Evolutionary conservation across 2,113 vertebrate species (phyloP).

Genomic region (Dromiciops gliroides): DNA sequence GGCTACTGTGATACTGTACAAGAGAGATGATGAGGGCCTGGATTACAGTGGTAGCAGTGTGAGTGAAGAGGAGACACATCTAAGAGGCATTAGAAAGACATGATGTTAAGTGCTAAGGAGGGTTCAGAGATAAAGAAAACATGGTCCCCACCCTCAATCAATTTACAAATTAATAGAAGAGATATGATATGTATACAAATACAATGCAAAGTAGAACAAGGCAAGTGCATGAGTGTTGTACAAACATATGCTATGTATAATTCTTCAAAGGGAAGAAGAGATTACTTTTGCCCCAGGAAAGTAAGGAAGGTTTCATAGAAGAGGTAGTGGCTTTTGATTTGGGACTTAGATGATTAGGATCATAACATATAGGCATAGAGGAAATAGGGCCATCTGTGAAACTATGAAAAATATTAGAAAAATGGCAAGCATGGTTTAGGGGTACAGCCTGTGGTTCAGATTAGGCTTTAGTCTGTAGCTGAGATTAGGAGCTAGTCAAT

Average conservation of each 20-base stretch:
- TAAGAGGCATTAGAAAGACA: background rate
- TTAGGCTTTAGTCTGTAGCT: background rate
- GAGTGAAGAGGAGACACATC: background rate
- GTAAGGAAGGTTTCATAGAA: background rate
- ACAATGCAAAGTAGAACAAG: background rate
- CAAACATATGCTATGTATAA: background rate
- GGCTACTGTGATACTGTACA: background rate
- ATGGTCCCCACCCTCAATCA: background rate
- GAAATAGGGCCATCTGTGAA: background rate
- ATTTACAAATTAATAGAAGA: background rate
- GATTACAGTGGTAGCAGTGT: background rate
- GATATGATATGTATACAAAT: background rate
- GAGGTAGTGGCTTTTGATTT: background rate
- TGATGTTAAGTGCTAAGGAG: background rate
- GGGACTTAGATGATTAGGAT: background rate
- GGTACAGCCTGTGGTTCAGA: background rate
- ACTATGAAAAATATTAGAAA: background rate
- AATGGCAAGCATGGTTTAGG: background rate
- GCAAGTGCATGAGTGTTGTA: background rate
- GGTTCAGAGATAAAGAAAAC: background rate
- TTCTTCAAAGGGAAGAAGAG: background rate
- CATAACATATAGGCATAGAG: background rate
- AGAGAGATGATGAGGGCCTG: background rate
- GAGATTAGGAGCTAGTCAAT: background rate
- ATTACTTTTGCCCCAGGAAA: background rate